These are phyloP conservation scores for Pogonocherus hispidulus DNA, from an alignment of 2,888 invertebrate genomes.

Conservation along the genomic window DNA sequence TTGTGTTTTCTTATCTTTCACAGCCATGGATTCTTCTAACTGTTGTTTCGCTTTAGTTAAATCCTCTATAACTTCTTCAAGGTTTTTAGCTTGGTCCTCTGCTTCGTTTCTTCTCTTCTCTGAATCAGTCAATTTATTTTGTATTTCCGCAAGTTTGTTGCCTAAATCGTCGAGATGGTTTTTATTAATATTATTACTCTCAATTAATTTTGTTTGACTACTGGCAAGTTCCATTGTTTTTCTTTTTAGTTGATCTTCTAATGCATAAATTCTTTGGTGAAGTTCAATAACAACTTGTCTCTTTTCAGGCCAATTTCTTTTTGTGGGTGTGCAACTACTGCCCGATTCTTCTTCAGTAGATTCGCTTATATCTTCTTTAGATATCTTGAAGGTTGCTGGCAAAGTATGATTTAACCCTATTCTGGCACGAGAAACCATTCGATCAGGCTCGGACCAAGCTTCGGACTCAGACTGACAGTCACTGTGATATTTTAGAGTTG, in stretches of 20 bases:
- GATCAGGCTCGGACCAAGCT: constrained; percentile 90
- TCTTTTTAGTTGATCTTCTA: constrained; percentile 68
- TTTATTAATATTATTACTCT: constrained; percentile 1
- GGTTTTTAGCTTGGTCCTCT: constrained; percentile 55
- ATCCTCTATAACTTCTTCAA: constrained; percentile 55
- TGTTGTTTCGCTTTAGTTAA: constrained; percentile 49
- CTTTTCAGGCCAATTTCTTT: constrained; percentile 29
- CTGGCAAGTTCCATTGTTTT: constrained; percentile 40
- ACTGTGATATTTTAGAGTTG: constrained; percentile 57
- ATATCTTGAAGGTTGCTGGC: constrained; percentile 58
- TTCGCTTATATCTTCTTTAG: constrained; percentile 52
- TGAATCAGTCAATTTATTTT: constrained; percentile 49
- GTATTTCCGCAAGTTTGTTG: constrained; percentile 57
- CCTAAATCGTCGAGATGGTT: constrained; percentile 67
- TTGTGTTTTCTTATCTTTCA: constrained; percentile 60
- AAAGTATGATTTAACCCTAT: constrained; percentile 76
- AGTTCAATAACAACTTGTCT: constrained; percentile 58
- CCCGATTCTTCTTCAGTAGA: constrained; percentile 63
- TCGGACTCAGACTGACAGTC: constrained; percentile 79
- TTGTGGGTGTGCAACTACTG: constrained; percentile 33
- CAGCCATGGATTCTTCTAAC: constrained; percentile 54
- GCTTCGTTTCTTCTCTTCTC: constrained; percentile 51
- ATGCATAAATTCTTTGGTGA: constrained; percentile 66
- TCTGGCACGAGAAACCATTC: constrained; percentile 83
- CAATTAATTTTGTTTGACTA: constrained; percentile 27